phyloP scores from a whole-genome alignment of 2,797 vertebrate species.

The Trachops cirrhosus region DNA sequence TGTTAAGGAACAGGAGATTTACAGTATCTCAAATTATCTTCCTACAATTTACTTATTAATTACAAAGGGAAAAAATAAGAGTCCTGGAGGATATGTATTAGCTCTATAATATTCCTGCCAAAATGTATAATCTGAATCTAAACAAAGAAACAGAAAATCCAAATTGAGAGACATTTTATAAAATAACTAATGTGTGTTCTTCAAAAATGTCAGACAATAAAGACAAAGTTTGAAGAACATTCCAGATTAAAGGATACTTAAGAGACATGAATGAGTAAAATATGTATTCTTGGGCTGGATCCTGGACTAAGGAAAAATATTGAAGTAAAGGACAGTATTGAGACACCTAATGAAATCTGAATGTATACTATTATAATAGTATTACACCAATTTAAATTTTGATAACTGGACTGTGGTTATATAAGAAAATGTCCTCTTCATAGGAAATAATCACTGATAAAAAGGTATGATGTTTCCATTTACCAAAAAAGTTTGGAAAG shows the following conservation, averaged over 20 bases:
- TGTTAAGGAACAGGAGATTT: neutral
- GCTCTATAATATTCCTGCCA: neutral
- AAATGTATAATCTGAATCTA: neutral
- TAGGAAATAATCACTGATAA: slow-evolving; percentile 11
- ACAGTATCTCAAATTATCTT: neutral
- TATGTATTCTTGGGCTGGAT: neutral
- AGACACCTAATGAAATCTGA: neutral
- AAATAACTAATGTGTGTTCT: neutral
- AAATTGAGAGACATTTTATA: neutral
- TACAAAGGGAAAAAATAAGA: slow-evolving; percentile 26
- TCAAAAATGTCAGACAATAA: neutral
- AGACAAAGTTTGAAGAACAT: neutral
- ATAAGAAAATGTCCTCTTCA: neutral
- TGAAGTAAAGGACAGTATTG: neutral
- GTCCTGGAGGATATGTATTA: neutral
- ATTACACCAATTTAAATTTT: neutral
- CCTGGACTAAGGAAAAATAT: neutral
- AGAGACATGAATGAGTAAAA: neutral
- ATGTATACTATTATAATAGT: neutral
- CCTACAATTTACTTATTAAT: neutral
- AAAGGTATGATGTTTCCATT: neutral
- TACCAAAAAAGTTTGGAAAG: neutral
- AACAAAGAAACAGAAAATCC: neutral
- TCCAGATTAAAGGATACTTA: slow-evolving; percentile 20
- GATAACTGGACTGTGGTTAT: neutral